A percentile compares a stretch with the other conserved stretches of the same genome.
Conservation (phyloP, 1,140 invertebrate genomes). For the Daktulosphaira vitifoliae region DNA sequence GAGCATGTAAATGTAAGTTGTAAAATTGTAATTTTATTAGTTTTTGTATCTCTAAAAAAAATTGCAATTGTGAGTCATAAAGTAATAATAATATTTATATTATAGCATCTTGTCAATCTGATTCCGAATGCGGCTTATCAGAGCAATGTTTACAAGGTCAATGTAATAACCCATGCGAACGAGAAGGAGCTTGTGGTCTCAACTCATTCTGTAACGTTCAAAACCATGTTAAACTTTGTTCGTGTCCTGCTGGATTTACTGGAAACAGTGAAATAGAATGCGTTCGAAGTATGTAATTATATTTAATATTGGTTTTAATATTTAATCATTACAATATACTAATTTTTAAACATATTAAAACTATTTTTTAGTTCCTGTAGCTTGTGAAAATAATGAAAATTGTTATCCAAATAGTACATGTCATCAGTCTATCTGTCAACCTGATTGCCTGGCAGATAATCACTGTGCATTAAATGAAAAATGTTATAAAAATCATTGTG, state of each 20-base stretch:
- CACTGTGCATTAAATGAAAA: slow-evolving; percentile 86
- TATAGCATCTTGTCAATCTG: slow-evolving; percentile 65
- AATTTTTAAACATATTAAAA: too few species aligned
- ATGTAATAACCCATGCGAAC: slow-evolving; percentile 73
- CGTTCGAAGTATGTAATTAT: slow-evolving; percentile 61
- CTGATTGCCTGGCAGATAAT: slow-evolving; percentile 63
- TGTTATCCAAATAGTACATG: slow-evolving; percentile 62
- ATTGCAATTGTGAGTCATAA: too few species aligned
- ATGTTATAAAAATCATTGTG: slow-evolving; percentile 69
- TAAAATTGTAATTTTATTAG: not conserved
- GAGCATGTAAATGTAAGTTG: slow-evolving; percentile 65
- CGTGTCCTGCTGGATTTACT: slow-evolving; percentile 74
- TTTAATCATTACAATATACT: not conserved
- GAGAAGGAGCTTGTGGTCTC: slow-evolving; percentile 70
- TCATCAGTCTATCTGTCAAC: slow-evolving; percentile 66
- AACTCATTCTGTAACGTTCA: slow-evolving; percentile 72
- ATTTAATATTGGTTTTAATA: not conserved
- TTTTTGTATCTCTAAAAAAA: slow-evolving; percentile 28
- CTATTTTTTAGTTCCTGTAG: slow-evolving; percentile 56
- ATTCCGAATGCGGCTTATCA: slow-evolving; percentile 66
- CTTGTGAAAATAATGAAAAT: slow-evolving; percentile 60
- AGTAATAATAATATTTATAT: slow-evolving; percentile 26
- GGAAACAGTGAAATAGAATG: slow-evolving; percentile 77
- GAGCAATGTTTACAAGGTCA: slow-evolving; percentile 74
- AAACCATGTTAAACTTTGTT: slow-evolving; percentile 69